These are phyloP conservation scores for Oncorhynchus kisutch DNA, from an alignment of 2,113 vertebrate genomes.

Conservation along the genomic window DNA sequence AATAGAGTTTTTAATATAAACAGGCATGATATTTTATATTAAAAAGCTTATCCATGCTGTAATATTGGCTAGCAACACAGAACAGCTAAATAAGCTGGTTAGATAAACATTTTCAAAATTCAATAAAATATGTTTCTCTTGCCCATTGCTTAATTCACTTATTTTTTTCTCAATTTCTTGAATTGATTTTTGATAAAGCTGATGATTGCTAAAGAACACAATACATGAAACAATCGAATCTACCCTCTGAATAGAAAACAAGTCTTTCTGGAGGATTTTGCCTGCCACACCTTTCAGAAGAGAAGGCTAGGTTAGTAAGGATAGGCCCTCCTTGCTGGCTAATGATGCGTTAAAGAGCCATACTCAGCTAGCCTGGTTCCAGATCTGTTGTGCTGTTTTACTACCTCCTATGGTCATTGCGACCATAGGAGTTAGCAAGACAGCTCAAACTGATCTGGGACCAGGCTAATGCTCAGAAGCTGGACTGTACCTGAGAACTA, in stretches of 20 bases:
- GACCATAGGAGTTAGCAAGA: too few species aligned
- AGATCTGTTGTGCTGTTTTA: too few species aligned
- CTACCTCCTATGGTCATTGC: neutral
- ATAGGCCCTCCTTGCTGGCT: conserved; percentile 58
- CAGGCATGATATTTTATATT: conserved; percentile 69
- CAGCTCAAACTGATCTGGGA: neutral
- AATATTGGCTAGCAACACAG: conserved; percentile 79
- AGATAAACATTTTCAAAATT: conserved; percentile 60
- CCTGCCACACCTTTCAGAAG: conserved; percentile 62
- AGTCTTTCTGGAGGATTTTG: conserved; percentile 57
- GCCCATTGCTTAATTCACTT: neutral
- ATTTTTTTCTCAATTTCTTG: neutral
- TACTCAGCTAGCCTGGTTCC: too few species aligned
- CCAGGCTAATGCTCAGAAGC: neutral
- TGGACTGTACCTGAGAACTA: conserved; percentile 60
- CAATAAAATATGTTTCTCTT: neutral
- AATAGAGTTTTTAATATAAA: conserved; percentile 77
- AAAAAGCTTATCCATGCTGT: conserved; percentile 83
- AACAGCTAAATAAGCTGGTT: conserved; percentile 79
- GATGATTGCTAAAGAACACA: conserved; percentile 41
- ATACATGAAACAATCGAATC: conserved; percentile 39
- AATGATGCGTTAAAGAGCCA: conserved; percentile 47
- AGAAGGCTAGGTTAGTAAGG: conserved; percentile 50
- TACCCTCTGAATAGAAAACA: conserved; percentile 39
- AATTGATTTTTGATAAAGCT: conserved; percentile 32